Conservation (phyloP, 2,113 vertebrate genomes). For the Vulpes vulpes region DNA sequence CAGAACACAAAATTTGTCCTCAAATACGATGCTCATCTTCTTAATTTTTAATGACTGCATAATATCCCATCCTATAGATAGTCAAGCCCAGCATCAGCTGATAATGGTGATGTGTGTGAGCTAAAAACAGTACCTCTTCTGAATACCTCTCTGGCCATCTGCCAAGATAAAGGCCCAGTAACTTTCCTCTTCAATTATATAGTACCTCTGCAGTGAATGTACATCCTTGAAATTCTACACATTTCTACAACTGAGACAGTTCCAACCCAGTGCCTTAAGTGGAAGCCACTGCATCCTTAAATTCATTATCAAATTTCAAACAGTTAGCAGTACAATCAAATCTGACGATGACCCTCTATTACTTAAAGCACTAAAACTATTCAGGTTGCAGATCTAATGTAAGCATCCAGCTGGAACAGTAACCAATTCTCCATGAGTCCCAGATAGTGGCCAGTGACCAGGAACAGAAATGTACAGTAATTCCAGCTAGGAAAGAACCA, state of each 20-base stretch:
- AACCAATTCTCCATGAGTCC: neutral
- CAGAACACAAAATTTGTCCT: neutral
- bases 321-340: neutral
- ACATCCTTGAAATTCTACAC: neutral
- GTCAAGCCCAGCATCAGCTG: neutral
- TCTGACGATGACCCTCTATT: conserved; percentile 7
- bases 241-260: neutral
- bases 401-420: conserved; percentile 10
- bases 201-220: neutral
- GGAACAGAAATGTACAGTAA: conserved; percentile 1
- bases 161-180: neutral
- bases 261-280: neutral
- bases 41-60: neutral
- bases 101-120: neutral
- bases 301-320: conserved; percentile 3
- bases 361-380: conserved; percentile 17
- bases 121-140: neutral
- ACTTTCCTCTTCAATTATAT: neutral
- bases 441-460: neutral
- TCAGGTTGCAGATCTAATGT: neutral
- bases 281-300: neutral
- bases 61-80: neutral
- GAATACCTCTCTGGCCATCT: neutral
- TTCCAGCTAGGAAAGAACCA: neutral
- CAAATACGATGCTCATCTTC: neutral